phyloP scores from a whole-genome alignment of 2,888 invertebrate genomes.

The Masnerella sp. region DNA sequence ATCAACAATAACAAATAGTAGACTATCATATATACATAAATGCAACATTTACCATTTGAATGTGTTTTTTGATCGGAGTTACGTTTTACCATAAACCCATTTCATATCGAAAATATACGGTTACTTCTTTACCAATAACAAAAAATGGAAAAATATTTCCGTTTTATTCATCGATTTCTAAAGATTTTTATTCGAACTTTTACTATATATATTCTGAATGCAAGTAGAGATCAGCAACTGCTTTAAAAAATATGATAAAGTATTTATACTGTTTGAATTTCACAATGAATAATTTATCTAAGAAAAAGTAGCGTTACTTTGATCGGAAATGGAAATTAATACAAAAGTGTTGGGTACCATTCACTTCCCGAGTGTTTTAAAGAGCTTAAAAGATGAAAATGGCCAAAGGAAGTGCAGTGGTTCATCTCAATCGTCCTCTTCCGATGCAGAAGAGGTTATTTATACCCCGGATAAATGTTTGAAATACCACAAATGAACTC shows the following conservation, averaged over 20 bases:
- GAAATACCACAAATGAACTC: conserved; percentile 37
- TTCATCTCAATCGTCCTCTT: conserved; percentile 43
- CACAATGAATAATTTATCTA: conserved; percentile 20
- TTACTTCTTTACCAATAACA: too few species aligned
- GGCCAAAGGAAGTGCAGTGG: conserved; percentile 45
- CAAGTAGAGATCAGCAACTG: too few species aligned
- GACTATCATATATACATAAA: too few species aligned
- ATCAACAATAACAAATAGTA: too few species aligned
- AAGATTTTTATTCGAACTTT: too few species aligned
- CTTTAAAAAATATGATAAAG: neutral
- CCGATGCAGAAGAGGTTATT: conserved; percentile 41
- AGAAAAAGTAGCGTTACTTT: conserved; percentile 22
- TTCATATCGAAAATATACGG: too few species aligned
- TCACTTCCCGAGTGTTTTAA: conserved; percentile 19
- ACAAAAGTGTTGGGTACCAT: conserved; percentile 19
- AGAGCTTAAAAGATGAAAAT: conserved; percentile 29
- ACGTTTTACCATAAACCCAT: too few species aligned
- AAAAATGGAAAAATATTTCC: too few species aligned
- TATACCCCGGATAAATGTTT: conserved; percentile 25
- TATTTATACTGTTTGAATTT: neutral
- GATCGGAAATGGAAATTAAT: conserved; percentile 32
- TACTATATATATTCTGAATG: too few species aligned
- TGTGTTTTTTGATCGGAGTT: too few species aligned
- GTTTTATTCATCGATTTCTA: too few species aligned
- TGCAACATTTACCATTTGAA: too few species aligned